These are phyloP conservation scores for Dorcus hopei DNA, from an alignment of 2,888 invertebrate species.

Conservation along the genomic window DNA sequence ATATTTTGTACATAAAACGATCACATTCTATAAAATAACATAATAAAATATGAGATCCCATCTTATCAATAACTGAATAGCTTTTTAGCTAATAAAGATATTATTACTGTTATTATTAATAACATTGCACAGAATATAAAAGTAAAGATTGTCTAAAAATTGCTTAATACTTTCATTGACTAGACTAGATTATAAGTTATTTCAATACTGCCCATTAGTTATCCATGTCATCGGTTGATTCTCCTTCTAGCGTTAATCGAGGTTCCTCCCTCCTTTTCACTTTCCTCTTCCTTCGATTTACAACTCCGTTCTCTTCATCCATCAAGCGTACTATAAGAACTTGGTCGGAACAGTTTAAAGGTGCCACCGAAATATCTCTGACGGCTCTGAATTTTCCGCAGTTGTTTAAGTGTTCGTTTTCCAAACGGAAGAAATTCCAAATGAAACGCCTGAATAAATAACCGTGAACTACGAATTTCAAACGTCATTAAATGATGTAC, in stretches of 20 bases:
- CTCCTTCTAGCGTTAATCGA: conserved; percentile 41
- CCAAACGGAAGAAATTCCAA: conserved; percentile 99
- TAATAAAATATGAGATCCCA: too few species aligned
- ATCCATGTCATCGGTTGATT: conserved; percentile 49
- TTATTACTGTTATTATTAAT: too few species aligned
- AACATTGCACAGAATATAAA: too few species aligned
- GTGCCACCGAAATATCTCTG: conserved; percentile 93
- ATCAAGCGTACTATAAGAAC: conserved; percentile 88
- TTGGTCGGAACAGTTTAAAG: conserved; percentile 90
- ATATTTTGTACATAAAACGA: too few species aligned
- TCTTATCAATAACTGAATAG: too few species aligned
- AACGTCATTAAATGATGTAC: conserved; percentile 48
- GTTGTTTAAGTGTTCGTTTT: conserved; percentile 99
- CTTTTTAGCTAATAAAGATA: too few species aligned
- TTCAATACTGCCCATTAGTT: not conserved
- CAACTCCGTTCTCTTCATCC: conserved; percentile 88
- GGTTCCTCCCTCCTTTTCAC: conserved; percentile 43
- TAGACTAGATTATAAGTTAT: too few species aligned
- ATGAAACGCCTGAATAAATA: conserved; percentile 73
- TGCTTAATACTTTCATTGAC: too few species aligned
- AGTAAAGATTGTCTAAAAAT: too few species aligned
- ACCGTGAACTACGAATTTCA: not conserved
- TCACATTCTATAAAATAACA: too few species aligned
- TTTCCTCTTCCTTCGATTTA: conserved; percentile 63
- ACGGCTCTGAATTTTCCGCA: conserved; percentile 99